Evolutionary conservation across 1,140 invertebrate genomes (phyloP), one percentile per base, ranked within the genome.

Genomic region (Drosophila nasuta): DNA sequence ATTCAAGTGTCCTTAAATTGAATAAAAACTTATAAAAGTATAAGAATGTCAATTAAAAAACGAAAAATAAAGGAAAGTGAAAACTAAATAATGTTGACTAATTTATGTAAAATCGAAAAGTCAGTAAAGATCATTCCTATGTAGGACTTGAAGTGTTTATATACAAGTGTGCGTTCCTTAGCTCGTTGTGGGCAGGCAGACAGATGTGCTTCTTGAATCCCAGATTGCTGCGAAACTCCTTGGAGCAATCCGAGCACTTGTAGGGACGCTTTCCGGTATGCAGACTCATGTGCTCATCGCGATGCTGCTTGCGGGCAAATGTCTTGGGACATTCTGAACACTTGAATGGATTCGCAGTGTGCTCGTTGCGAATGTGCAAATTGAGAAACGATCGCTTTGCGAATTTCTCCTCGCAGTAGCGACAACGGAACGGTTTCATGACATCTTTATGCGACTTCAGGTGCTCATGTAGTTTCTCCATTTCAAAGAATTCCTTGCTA

Each of bases 381-480:
- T 52, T 30, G 11, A 52, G 49, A 28, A 20, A 10, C 8, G 25
- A 30, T 30, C 20, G 25, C 49, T 20, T 25, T 5, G 49, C 49
- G 13, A 52, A 52, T 52, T 10, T 13, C 1, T 25, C 11, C 5
- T 25, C 11, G 0, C 49, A 52, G 1, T 30, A 13, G 25, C 7
- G 11, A 13, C 49, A 52, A n/a, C n/a, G 28, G 11, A n/a, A 52
- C 5, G 25, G 25, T 8, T 28, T 11, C 28, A 52, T 5, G 1
- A 30, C 11, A 1, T 13, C 6, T 2, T 52, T 2, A 6, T 52
- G 49, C 11, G 13, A 5, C 3, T 13, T 25, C 5, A 6, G 1
- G n/a, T 52, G 49, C 49, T 52, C 11, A 28, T 11, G 5, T n/a
- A 52, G 49, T 11, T 52, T 30, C 5, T 30, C 25, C 49, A 52